These are phyloP conservation scores for Sepioteuthis lessoniana DNA, from an alignment of 2,888 invertebrate genomes.

Conservation along the genomic window DNA sequence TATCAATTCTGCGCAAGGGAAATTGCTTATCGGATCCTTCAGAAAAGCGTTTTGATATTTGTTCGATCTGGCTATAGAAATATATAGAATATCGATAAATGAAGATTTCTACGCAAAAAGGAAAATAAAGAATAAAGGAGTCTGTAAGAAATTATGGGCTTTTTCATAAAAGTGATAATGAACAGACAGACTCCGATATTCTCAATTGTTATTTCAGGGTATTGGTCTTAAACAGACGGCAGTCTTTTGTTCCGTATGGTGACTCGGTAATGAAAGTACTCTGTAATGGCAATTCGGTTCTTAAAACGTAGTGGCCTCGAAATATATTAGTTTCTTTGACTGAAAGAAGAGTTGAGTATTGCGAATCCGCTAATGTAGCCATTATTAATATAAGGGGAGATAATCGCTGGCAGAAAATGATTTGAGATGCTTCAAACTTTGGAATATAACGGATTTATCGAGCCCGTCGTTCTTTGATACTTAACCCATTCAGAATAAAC, in stretches of 20 bases:
- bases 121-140: background rate
- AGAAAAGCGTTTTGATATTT: background rate
- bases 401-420: background rate
- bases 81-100: background rate
- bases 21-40: background rate
- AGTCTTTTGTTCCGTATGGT: background rate
- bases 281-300: background rate
- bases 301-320: background rate
- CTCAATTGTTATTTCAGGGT: background rate
- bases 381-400: background rate
- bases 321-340: background rate
- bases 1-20: background rate
- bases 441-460: background rate
- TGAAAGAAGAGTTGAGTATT: background rate
- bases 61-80: background rate
- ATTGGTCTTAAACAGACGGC: background rate
- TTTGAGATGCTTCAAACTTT: background rate
- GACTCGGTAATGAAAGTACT: background rate
- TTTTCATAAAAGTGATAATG: conserved; percentile 18
- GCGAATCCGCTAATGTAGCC: background rate
- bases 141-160: background rate
- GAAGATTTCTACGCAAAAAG: background rate
- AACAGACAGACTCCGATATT: background rate
- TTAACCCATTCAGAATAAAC: too few relatives aligned
- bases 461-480: too few relatives aligned